Base-by-base conservation (phyloP, 2,113 vertebrate genomes). In the Notothenia coriiceps region DNA sequence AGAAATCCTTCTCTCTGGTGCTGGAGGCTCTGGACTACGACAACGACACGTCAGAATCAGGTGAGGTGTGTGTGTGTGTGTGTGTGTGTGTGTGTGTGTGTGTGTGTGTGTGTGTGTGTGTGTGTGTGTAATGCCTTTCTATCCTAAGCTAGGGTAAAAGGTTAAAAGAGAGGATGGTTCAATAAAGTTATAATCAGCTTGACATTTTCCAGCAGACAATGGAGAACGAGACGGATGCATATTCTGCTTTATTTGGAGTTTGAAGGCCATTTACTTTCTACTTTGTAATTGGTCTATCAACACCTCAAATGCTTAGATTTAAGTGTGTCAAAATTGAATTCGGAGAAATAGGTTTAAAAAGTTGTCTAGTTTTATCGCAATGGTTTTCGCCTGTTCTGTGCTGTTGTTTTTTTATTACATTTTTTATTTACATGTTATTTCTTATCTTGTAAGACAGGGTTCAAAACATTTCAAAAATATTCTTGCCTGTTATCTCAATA, bases 1-100 rank as follows among this genome's bases (percentile, higher is more conserved):
- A 95, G 96, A 95, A 93, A 82, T 95, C 94, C 1, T 95, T 95
- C 76, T 96, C 95, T 25, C 76, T 96, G 90, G 94, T 96, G 73
- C 88, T 96, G 82, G 94, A 95, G 60, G 94, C 92, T 54, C 57
- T 95, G 86, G 94, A 94, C 72, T 83, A 89, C 10, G 94, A 94
- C 86, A 95, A 95, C 61, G 85, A 91, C 69, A 93, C 93, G 4
- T 83, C 94, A 63, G 86, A 94, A 51, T 56, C 93, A 94, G 92
- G 94, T 93, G 82, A 89, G 59, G 73, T 44, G 40, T 35, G 29
- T 20, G 6, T 25, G 22, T 70, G 33, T 77, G 29, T 67, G 22
- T 82, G 0, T 70, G 29, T 51, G 49, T 35, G 65, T 20, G 22
- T 22, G 0, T 62, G 59, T 25, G 25, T 2, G 25, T 2, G 25